These are phyloP conservation scores for Dryobota labecula DNA, from an alignment of 2,888 invertebrate species.

Conservation along the genomic window DNA sequence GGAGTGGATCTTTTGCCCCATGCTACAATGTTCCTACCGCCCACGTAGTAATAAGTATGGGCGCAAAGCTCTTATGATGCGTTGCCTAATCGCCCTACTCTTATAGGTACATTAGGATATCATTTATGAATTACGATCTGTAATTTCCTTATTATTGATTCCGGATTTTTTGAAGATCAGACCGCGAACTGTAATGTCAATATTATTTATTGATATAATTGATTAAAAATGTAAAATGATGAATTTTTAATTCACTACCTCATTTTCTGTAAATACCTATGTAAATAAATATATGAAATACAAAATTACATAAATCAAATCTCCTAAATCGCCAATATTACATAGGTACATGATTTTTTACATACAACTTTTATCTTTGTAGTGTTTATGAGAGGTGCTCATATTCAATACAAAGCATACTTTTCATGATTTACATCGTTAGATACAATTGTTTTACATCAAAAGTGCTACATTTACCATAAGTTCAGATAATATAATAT, in stretches of 20 bases:
- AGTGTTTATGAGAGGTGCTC: too few species aligned
- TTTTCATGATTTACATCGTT: too few species aligned
- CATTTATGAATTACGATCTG: constrained; percentile 26
- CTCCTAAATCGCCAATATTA: too few species aligned
- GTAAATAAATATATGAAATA: too few species aligned
- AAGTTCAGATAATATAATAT: too few species aligned
- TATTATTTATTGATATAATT: constrained; percentile 15
- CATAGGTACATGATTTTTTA: too few species aligned
- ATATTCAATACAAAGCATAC: too few species aligned
- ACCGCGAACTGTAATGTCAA: constrained; percentile 34
- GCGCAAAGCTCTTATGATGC: constrained; percentile 18
- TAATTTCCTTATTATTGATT: constrained; percentile 43
- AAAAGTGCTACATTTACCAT: too few species aligned
- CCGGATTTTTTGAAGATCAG: constrained; percentile 36
- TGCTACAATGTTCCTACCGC: neutral
- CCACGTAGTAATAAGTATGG: neutral
- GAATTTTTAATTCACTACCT: neutral
- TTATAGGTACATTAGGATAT: constrained; percentile 18
- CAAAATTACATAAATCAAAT: too few species aligned
- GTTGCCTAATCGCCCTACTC: too few species aligned
- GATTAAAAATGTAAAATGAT: constrained; percentile 15
- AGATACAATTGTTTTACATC: too few species aligned
- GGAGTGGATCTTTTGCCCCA: neutral
- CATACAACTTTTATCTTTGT: too few species aligned
- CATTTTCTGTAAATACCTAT: neutral